A percentile compares a stretch with the other conserved stretches of the same genome.
Evolutionary conservation across 2,797 vertebrate species (phyloP).

Genomic region (Clarias laeviceps): DNA sequence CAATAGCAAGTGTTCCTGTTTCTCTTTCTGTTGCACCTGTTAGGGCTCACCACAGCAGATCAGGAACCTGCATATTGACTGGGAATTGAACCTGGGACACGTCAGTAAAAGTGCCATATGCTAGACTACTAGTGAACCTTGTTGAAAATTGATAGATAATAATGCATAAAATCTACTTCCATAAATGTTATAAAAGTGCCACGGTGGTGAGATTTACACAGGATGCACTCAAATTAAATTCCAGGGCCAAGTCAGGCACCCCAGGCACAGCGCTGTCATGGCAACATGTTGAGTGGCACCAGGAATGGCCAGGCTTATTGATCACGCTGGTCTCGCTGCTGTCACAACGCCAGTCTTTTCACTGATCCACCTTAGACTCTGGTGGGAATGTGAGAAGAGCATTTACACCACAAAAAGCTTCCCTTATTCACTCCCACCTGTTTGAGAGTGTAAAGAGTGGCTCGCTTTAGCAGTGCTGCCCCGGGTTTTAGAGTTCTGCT

Average conservation of each 20-base stretch:
- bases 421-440: neutral
- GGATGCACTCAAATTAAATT: conserved; percentile 30
- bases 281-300: conserved; percentile 40
- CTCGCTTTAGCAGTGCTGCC: neutral
- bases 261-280: conserved; percentile 37
- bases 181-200: neutral
- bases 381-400: neutral
- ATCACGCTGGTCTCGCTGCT: conserved; percentile 75
- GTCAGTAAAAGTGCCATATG: no score
- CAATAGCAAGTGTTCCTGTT: no score
- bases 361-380: neutral
- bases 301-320: conserved; percentile 73
- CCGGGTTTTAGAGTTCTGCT: neutral
- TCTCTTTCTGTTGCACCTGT: no score
- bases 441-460: neutral
- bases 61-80: no score
- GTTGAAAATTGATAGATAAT: neutral
- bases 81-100: no score
- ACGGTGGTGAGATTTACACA: neutral
- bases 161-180: neutral
- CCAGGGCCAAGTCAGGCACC: conserved; percentile 55
- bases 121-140: no score
- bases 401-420: neutral
- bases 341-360: neutral
- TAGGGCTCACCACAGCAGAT: neutral